These are phyloP conservation scores for Cryptus viduatorius DNA, from an alignment of 2,888 invertebrate species.

Conservation along the genomic window DNA sequence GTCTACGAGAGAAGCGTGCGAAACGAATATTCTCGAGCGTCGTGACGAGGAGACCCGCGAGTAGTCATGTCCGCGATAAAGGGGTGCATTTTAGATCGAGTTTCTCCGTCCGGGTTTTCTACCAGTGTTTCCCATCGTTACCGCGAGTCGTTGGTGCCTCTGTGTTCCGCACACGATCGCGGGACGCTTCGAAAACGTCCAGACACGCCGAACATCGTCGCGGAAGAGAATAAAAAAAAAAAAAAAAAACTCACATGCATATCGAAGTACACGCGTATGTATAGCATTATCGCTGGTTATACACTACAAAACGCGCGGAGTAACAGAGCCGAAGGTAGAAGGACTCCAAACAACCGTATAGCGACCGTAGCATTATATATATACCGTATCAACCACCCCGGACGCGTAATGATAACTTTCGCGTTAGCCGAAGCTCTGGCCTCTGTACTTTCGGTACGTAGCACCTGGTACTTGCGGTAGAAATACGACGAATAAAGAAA, in stretches of 20 bases:
- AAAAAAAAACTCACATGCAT: background rate
- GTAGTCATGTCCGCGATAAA: conserved; percentile 32
- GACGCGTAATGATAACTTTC: conserved; percentile 63
- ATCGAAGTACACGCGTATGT: background rate
- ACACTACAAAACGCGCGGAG: background rate
- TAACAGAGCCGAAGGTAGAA: background rate
- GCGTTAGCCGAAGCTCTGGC: conserved; percentile 29
- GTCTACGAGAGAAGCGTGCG: conserved; percentile 4
- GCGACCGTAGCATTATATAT: background rate
- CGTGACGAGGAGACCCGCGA: background rate
- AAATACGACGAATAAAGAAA: conserved; percentile 37
- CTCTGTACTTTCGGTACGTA: conserved; percentile 58
- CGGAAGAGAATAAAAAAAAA: background rate
- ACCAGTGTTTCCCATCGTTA: background rate
- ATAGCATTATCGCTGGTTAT: conserved; percentile 19
- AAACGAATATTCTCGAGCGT: background rate
- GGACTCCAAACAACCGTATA: background rate
- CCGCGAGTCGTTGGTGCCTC: conserved; percentile 5
- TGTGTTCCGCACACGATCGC: background rate
- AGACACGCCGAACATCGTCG: conserved; percentile 28
- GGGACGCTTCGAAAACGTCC: background rate
- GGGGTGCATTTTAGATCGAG: conserved; percentile 73
- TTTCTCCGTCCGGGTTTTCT: conserved; percentile 15
- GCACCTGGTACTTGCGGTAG: conserved; percentile 68
- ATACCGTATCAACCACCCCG: background rate